These are phyloP conservation scores for Dasysyrphus albostriatus DNA, from an alignment of 2,888 invertebrate species.

Conservation along the genomic window DNA sequence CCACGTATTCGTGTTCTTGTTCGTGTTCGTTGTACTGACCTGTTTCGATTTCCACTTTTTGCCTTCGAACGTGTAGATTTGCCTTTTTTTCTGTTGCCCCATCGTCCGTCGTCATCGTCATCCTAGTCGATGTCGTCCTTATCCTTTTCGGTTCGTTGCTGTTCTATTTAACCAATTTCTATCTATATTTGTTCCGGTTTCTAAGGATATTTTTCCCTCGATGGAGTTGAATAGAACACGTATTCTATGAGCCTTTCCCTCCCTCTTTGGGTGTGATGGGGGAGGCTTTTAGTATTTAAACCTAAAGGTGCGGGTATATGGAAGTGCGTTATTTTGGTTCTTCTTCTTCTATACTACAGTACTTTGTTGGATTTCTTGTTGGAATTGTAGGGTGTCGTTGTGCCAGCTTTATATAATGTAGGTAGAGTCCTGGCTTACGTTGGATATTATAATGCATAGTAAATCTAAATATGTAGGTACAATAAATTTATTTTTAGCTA, in stretches of 20 bases:
- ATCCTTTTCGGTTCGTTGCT: constrained; percentile 46
- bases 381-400: neutral
- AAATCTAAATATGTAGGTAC: constrained; percentile 1
- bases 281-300: neutral
- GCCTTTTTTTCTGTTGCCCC: constrained; percentile 39
- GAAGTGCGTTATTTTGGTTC: constrained; percentile 26
- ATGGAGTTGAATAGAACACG: constrained; percentile 19
- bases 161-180: constrained; percentile 63
- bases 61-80: constrained; percentile 43
- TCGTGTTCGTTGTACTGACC: constrained; percentile 35
- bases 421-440: constrained; percentile 9
- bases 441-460: constrained; percentile 30
- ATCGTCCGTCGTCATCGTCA: neutral
- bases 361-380: too few species aligned
- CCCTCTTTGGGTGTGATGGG: neutral
- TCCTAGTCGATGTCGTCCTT: constrained; percentile 3
- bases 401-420: neutral
- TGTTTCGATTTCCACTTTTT: constrained; percentile 56
- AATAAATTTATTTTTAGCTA: constrained; percentile 18
- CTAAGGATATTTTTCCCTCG: constrained; percentile 29
- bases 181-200: constrained; percentile 61
- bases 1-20: neutral
- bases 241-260: constrained; percentile 16
- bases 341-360: neutral
- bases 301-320: too few species aligned